Percentiles rank a stretch among this genome's conserved stretches.
Conservation (phyloP, 2,113 vertebrate species). For the Brienomyrus brachyistius region DNA sequence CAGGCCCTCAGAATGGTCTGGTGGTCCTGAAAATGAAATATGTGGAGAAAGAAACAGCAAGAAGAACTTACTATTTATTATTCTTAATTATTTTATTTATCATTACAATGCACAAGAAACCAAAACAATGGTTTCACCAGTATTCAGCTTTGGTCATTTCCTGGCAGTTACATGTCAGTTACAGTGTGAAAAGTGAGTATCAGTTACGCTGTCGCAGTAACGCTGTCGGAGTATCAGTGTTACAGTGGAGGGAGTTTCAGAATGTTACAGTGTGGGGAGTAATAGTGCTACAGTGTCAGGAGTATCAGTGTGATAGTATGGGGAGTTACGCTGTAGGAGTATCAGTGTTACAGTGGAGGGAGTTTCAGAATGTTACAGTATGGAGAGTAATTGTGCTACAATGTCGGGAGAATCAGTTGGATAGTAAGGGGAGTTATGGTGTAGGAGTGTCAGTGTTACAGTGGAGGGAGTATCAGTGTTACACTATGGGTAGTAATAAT, state of each 20-base stretch:
- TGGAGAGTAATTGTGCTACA: neutral
- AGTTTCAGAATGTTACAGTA: neutral
- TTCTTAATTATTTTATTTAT: neutral
- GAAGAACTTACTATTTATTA: neutral
- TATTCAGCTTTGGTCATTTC: neutral
- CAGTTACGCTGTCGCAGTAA: neutral
- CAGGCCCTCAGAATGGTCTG: conserved; percentile 74
- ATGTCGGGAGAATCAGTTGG: neutral
- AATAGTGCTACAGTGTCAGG: no score
- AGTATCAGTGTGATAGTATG: no score
- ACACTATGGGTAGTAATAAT: neutral
- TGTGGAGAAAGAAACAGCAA: neutral
- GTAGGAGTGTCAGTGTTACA: neutral
- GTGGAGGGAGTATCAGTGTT: neutral
- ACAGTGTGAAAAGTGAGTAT: neutral
- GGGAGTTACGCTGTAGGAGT: neutral
- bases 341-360: neutral
- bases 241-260: neutral
- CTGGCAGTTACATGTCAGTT: neutral
- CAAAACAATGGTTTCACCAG: neutral
- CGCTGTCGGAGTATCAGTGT: neutral
- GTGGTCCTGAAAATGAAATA: conserved; percentile 60
- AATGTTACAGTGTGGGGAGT: no score
- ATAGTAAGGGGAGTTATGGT: neutral
- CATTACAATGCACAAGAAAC: neutral